Evolutionary conservation across 2,113 vertebrate species (phyloP).

Genomic region (Chaenogobius annularis): DNA sequence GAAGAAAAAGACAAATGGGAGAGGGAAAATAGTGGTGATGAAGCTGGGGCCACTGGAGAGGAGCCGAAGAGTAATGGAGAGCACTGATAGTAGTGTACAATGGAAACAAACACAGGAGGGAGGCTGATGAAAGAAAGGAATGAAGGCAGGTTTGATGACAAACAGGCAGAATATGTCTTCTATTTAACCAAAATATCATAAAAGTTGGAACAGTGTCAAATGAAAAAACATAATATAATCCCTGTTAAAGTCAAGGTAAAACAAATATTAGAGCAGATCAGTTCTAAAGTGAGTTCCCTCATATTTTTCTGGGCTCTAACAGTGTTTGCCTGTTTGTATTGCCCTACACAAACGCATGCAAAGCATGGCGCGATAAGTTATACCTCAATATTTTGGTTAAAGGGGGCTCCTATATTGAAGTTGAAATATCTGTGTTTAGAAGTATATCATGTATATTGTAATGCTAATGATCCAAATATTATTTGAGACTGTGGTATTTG

Average conservation of each 20-base stretch:
- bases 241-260: neutral
- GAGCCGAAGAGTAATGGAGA: conserved; percentile 8
- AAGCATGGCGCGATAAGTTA: too few species aligned
- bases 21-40: neutral
- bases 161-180: neutral
- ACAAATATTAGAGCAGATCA: neutral
- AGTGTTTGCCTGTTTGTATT: too few species aligned
- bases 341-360: too few species aligned
- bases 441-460: too few species aligned
- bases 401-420: too few species aligned
- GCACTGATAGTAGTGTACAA: conserved; percentile 13
- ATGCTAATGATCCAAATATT: too few species aligned
- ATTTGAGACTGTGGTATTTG: neutral
- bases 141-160: conserved; percentile 11
- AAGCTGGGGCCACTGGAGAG: neutral
- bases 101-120: conserved; percentile 7
- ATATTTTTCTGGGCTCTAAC: neutral
- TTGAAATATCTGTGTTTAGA: too few species aligned
- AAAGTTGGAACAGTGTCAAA: neutral
- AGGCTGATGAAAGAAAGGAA: neutral
- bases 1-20: neutral
- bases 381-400: too few species aligned
- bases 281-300: neutral
- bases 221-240: neutral
- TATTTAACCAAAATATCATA: neutral